phyloP scores from a whole-genome alignment of 2,888 invertebrate species.

The Epinotia demarniana region DNA sequence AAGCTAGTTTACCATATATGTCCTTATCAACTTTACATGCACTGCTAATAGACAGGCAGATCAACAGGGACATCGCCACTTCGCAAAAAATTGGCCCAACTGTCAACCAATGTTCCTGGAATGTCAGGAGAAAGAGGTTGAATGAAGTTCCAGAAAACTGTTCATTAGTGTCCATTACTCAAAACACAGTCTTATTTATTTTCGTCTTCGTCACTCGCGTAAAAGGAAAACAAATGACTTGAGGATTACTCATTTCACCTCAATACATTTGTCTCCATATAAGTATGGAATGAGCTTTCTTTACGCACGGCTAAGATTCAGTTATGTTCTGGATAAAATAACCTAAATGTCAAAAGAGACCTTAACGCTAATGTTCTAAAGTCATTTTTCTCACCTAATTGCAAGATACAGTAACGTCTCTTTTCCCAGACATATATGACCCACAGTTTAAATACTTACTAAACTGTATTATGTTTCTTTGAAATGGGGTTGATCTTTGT shows the following conservation, averaged over 20 bases:
- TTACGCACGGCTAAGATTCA: background rate
- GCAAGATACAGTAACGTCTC: no score
- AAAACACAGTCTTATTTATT: background rate
- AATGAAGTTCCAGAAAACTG: background rate
- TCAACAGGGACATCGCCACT: no score
- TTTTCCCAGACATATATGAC: no score
- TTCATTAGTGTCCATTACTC: background rate
- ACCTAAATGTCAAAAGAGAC: background rate
- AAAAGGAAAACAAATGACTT: constrained; percentile 6
- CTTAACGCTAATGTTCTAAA: background rate
- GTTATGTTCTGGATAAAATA: background rate
- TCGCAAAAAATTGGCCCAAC: no score
- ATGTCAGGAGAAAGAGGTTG: background rate
- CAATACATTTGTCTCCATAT: constrained; percentile 6
- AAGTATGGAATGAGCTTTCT: constrained; percentile 13
- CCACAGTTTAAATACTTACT: no score
- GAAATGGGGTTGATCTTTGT: background rate
- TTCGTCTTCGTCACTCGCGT: background rate
- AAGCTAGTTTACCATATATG: no score
- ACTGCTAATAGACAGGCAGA: no score
- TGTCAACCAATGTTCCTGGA: no score
- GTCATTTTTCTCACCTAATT: background rate
- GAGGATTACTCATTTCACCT: constrained; percentile 15
- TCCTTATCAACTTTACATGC: background rate
- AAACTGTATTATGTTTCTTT: background rate